These are phyloP conservation scores for Cephalotes varians DNA, from an alignment of 2,888 invertebrate species.

Conservation along the genomic window DNA sequence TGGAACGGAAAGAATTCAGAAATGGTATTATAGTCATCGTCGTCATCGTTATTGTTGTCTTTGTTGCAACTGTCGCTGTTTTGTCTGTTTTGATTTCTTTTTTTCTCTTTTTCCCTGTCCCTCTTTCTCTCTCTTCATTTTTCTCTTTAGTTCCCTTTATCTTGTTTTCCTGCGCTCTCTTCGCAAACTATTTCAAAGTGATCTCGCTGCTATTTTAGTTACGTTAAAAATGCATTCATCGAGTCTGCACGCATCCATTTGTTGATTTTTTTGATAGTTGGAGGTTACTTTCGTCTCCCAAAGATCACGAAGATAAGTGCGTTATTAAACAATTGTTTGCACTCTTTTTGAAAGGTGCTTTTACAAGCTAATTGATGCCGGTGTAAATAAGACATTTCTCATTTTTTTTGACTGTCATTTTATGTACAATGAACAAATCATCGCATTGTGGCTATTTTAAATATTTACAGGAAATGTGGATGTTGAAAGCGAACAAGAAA, in stretches of 20 bases:
- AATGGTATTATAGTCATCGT: conserved; percentile 40
- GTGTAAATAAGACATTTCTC: conserved; percentile 19
- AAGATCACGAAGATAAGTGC: conserved; percentile 33
- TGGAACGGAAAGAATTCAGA: conserved; percentile 69
- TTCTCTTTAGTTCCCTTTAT: conserved; percentile 46
- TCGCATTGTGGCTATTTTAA: background rate
- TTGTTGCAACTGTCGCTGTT: conserved; percentile 81
- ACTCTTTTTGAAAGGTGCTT: conserved; percentile 8
- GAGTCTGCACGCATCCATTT: conserved; percentile 80
- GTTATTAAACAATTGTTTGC: conserved; percentile 31
- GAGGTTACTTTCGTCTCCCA: conserved; percentile 32
- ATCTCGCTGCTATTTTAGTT: conserved; percentile 83
- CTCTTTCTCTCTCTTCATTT: conserved; percentile 51
- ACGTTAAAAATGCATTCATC: conserved; percentile 85
- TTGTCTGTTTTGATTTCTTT: conserved; percentile 74
- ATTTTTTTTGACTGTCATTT: no score
- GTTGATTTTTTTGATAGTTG: conserved; percentile 66
- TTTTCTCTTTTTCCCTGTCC: conserved; percentile 56
- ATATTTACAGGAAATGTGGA: background rate
- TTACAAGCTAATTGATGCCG: conserved; percentile 38
- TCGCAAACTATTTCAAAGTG: conserved; percentile 65
- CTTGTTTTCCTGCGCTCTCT: conserved; percentile 58
- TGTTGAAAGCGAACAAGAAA: background rate
- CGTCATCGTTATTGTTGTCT: conserved; percentile 43
- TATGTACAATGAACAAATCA: no score